Evolutionary conservation across 1,140 invertebrate genomes (phyloP), one percentile per base, ranked within the genome.

Genomic region (Mya arenaria): DNA sequence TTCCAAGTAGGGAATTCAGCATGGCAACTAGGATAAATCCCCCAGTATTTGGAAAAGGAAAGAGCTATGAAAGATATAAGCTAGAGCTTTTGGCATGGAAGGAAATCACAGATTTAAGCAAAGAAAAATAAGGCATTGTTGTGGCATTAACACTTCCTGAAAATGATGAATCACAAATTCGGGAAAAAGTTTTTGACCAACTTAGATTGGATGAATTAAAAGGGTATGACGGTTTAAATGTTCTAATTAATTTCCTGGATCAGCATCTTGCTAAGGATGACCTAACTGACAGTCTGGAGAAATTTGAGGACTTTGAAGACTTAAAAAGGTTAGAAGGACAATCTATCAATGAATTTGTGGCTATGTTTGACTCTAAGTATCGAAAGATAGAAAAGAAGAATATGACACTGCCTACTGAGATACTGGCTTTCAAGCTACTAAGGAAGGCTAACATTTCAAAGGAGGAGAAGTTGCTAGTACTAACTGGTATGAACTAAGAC

Each of bases 401-500:
- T n/a, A 83, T 85, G 78, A 85, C 39, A 23, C 48, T 82, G n/a
- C 82, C 74, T 28, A 52, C 71, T 44, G 77, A 85, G 52, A 79
- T 85, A 15, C 48, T 87, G 25, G 84, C 86, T 34, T 85, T 87
- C 65, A 87, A 84, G 52, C 28, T 86, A 15, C 15, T 71, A 72
- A 84, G 78, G 32, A 81, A 68, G 34, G 83, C 85, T 66, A 82
- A 82, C 23, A 82, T 85, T n/a, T 75, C 73, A 28, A 84, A 86
- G 28, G 83, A 84, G 37, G 74, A 85, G 58, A 74, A 71, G 63
- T 79, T 85, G 81, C 41, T 87, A 30, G 83, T 87, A n/a, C 63
- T 88, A n/a, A 88, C 87, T 30, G 78, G 85, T 81, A 63, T 75
- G 73, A 84, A 88, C 44, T 86, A 79, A 75, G 83, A 85, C 36